Evolutionary conservation across 2,888 invertebrate species (phyloP), one percentile per base, ranked within the genome.

Genomic region (Entomobrya multifasciata): DNA sequence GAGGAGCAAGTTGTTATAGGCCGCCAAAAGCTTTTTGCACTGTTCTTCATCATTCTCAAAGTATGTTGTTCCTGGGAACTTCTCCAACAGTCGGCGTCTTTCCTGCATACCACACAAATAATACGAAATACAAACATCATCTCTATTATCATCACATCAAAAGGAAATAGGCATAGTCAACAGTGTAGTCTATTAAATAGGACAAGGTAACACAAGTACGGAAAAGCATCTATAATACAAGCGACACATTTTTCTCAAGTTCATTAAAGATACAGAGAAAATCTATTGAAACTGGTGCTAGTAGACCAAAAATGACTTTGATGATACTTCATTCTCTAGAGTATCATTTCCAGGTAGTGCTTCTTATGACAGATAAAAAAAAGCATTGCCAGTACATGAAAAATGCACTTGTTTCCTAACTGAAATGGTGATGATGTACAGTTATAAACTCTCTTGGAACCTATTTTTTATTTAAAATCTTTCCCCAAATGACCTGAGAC

Each of bases 1-100:
- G 91, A 95, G 94, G 77, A 97, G 93, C 92, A 97, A 94, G 88
- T 96, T 95, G 92, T 97, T 96, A 93, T 97, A 98, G 88, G 95
- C 96, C 92, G 95, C 95, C 90, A 98, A 94, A 93, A 97, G 96
- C 22, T 95, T 92, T 25, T 95, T 94, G 92, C 97, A 97, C 91
- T 96, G 95, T 20, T 95, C 94, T 86, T 95, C 94, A 92, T 97
- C 97, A 83, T 94, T 94, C 91, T 95, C 95, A 0, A 95, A 94
- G 88, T 95, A 93, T 1, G 96, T 96, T 90, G 96, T 93, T 83
- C 96, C 96, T 0, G 97, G 97, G 92, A 95, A 98, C 25, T 97
- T 95, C 92, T 97, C 97, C 91, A 96, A 95, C 87, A 98, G 93
- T 72, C 97, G 94, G 87, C 96, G 94, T 82, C 97, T 94, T 93